Percentiles rank a stretch among this genome's conserved stretches.
phyloP scores from a whole-genome alignment of 1,140 invertebrate species.

The Manduca sexta region DNA sequence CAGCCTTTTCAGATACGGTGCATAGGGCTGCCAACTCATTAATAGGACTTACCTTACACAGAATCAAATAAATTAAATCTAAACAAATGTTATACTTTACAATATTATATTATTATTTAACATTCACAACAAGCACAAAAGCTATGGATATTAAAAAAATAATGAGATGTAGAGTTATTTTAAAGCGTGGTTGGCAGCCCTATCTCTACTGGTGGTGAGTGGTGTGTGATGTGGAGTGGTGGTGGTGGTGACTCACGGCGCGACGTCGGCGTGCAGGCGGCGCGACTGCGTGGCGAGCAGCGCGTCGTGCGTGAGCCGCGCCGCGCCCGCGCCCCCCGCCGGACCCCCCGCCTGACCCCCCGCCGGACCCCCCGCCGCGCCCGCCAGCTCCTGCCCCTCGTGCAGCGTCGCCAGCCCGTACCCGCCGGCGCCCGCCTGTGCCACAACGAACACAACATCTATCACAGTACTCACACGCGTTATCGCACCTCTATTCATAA shows the following conservation, averaged over 20 bases:
- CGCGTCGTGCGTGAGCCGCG: slow-evolving; percentile 85
- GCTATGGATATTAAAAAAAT: too few relatives aligned
- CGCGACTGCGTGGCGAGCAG: slow-evolving; percentile 84
- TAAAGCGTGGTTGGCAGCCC: too few relatives aligned
- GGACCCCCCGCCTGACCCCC: slow-evolving; percentile 22
- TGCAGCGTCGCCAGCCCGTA: slow-evolving; percentile 74
- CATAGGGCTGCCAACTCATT: too few relatives aligned
- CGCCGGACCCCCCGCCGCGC: slow-evolving; percentile 31
- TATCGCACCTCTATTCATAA: not conserved
- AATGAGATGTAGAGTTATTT: too few relatives aligned
- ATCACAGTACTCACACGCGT: not conserved
- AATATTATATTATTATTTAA: too few relatives aligned
- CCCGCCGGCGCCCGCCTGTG: not conserved
- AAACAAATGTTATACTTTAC: too few relatives aligned
- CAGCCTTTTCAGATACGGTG: too few relatives aligned
- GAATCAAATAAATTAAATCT: too few relatives aligned
- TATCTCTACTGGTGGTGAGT: too few relatives aligned
- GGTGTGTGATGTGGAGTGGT: not conserved
- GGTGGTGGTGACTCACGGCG: slow-evolving; percentile 77
- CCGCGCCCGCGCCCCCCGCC: slow-evolving; percentile 49
- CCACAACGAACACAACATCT: not conserved
- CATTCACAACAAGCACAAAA: too few relatives aligned
- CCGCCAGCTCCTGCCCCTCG: slow-evolving; percentile 78
- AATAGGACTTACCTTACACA: too few relatives aligned
- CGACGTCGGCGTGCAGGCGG: slow-evolving; percentile 81